Conservation (phyloP, 2,113 vertebrate genomes). For the Muntiacus reevesi region DNA sequence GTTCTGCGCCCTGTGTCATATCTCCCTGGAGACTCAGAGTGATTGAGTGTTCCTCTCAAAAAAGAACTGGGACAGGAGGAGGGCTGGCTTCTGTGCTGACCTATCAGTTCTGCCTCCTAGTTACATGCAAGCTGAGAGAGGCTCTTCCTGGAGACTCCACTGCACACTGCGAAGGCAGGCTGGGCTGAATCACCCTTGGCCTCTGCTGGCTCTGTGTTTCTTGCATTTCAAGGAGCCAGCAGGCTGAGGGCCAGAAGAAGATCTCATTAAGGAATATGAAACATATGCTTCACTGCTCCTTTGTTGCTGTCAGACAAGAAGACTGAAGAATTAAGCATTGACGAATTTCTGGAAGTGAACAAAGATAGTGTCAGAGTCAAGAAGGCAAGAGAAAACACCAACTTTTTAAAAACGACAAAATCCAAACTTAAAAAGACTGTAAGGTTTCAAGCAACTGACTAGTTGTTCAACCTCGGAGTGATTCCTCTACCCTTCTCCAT, state of each 20-base stretch:
- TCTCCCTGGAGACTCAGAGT: not conserved
- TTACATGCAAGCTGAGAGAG: not conserved
- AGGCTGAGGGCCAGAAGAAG: not conserved
- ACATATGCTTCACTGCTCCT: not conserved
- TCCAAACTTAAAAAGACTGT: not conserved
- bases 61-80: not conserved
- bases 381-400: not conserved
- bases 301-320: slow-evolving; percentile 7
- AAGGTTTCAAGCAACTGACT: not conserved
- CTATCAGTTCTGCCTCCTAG: not conserved
- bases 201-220: not conserved
- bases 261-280: slow-evolving; percentile 17
- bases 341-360: not conserved
- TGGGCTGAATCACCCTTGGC: not conserved
- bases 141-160: not conserved
- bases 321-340: not conserved
- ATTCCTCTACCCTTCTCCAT: not conserved
- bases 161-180: not conserved
- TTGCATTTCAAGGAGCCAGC: slow-evolving; percentile 14
- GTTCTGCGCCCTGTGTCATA: not conserved
- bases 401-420: not conserved
- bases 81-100: not conserved
- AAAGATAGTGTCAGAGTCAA: slow-evolving; percentile 19
- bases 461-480: not conserved
- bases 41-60: not conserved